These are phyloP conservation scores for Apteryx mantelli DNA, from an alignment of 2,113 vertebrate genomes.

Conservation along the genomic window DNA sequence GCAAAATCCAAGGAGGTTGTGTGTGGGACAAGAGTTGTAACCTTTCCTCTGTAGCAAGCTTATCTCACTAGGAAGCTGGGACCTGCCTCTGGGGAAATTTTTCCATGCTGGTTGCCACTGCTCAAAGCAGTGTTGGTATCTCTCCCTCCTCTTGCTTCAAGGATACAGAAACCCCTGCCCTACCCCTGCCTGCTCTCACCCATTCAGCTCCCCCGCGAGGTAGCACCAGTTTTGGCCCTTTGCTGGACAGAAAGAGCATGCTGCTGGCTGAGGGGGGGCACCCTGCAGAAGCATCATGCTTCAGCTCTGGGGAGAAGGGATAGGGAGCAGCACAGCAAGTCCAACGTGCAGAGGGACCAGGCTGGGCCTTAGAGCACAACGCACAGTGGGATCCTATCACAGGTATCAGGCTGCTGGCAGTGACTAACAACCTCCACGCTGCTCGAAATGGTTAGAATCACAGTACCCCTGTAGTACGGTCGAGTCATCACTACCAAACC, in stretches of 20 bases:
- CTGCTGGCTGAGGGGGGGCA: not conserved
- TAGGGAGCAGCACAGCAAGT: not conserved
- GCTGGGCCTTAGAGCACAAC: not conserved
- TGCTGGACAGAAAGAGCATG: not conserved
- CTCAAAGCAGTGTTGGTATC: not conserved
- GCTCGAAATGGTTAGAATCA: accelerated
- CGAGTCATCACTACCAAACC: not conserved
- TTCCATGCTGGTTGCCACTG: not conserved
- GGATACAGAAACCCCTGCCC: not conserved
- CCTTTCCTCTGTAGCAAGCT: not conserved
- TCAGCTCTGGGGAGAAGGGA: not conserved
- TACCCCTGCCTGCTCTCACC: not conserved
- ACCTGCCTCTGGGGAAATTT: not conserved
- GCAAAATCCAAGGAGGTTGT: not conserved
- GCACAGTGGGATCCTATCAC: not conserved
- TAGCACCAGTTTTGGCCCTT: not conserved
- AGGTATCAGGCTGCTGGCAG: accelerated
- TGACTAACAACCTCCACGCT: not conserved
- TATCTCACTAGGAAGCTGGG: not conserved
- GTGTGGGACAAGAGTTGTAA: not conserved
- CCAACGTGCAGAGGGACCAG: not conserved
- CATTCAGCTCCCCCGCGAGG: accelerated
- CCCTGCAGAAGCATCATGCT: accelerated
- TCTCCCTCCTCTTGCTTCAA: not conserved
- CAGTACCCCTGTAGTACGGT: not conserved